These are phyloP conservation scores for Heliothis subflexa DNA, from an alignment of 1,140 invertebrate genomes.

Conservation along the genomic window DNA sequence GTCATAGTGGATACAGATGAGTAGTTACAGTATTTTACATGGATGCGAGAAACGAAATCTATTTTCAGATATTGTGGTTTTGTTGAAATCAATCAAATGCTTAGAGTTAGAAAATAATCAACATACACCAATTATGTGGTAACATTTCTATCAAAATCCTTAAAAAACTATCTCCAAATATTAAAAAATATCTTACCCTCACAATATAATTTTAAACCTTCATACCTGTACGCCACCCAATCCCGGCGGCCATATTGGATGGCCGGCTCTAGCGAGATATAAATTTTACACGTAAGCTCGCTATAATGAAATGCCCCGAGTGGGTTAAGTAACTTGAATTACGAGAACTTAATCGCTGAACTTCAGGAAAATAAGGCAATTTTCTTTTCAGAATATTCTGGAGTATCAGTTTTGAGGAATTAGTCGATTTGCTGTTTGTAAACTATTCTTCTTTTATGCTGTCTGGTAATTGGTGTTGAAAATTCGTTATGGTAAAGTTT, in stretches of 20 bases:
- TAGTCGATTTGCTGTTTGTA: background rate
- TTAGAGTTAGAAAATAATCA: no score
- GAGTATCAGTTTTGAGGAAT: background rate
- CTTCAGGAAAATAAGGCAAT: background rate
- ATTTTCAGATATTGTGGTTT: no score
- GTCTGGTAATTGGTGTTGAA: background rate
- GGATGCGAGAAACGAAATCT: no score
- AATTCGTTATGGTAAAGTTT: background rate
- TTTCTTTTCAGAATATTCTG: background rate
- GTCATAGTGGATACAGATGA: no score
- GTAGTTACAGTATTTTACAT: no score
- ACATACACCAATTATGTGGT: no score
- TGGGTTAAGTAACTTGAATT: slow-evolving; percentile 22
- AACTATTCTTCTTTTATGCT: background rate
- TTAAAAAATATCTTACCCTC: background rate
- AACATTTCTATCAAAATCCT: no score
- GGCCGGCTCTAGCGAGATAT: background rate
- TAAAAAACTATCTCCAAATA: no score
- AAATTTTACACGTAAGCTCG: slow-evolving; percentile 45
- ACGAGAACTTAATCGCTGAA: slow-evolving; percentile 4
- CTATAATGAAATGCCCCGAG: slow-evolving; percentile 44
- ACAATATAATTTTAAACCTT: background rate
- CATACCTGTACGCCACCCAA: background rate
- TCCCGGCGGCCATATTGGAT: slow-evolving; percentile 4
- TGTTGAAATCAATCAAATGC: no score